Conservation (phyloP, 37 sponge, comb jelly and placozoan genomes). For the Geodia barretti region DNA sequence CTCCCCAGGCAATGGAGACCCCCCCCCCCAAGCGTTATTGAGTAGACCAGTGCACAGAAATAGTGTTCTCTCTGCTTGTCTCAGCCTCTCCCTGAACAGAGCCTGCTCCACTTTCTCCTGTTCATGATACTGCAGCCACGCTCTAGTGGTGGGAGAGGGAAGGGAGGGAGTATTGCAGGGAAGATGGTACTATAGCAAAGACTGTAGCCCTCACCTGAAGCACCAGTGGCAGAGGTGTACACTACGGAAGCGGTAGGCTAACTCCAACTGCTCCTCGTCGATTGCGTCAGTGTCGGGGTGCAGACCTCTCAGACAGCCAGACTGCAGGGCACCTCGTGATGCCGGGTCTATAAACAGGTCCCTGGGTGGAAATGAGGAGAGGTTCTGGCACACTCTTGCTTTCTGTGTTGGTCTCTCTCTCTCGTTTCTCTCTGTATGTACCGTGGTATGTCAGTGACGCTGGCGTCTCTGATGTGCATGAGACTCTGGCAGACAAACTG, state of each 20-base stretch:
- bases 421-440: no score
- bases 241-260: conserved; percentile 42
- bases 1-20: no score
- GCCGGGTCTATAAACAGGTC: conserved; percentile 60
- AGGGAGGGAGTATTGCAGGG: no score
- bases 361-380: conserved; percentile 26
- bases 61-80: conserved; percentile 34
- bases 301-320: background rate
- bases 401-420: background rate
- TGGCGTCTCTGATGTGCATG: conserved; percentile 8
- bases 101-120: conserved; percentile 18
- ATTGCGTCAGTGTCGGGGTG: no score
- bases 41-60: no score
- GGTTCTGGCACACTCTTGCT: background rate
- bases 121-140: conserved; percentile 61
- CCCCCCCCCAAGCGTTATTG: no score
- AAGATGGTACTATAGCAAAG: no score
- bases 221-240: conserved; percentile 7
- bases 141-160: conserved; percentile 31
- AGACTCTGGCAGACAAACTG: conserved; percentile 60
- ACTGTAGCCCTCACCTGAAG: conserved; percentile 47
- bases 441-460: conserved; percentile 37
- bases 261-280: conserved; percentile 70
- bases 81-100: conserved; percentile 1
- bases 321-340: conserved; percentile 6